Conservation (phyloP, 2,113 vertebrate genomes). For the Vimba vimba region DNA sequence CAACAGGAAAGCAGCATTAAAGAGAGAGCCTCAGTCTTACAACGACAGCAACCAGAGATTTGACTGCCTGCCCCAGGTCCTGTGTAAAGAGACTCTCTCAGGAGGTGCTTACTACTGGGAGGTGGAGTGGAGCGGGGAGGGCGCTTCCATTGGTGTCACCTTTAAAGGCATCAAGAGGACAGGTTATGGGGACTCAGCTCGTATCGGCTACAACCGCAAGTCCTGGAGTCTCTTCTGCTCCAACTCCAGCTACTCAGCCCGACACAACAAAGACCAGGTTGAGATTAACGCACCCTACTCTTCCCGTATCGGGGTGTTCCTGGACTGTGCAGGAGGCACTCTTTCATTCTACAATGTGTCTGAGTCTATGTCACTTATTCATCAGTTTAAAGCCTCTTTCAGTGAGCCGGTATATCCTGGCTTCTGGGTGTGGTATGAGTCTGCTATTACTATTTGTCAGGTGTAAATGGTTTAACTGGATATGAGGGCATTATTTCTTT, state of each 20-base stretch:
- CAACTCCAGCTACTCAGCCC: conserved; percentile 82
- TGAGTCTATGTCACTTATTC: conserved; percentile 78
- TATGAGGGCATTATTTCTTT: background rate
- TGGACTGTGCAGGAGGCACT: conserved; percentile 73
- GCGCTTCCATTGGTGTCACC: conserved; percentile 76
- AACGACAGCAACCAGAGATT: conserved; percentile 70
- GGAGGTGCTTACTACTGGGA: conserved; percentile 82
- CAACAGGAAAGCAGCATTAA: conserved; percentile 77
- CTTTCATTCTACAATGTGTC: conserved; percentile 79
- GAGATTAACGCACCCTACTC: conserved; percentile 74
- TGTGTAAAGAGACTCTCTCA: conserved; percentile 79
- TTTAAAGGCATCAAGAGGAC: conserved; percentile 82
- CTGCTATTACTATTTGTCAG: conserved; percentile 72
- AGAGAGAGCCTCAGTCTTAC: conserved; percentile 76
- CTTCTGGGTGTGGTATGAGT: conserved; percentile 87
- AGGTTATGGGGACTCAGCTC: conserved; percentile 79
- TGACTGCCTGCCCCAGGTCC: conserved; percentile 79
- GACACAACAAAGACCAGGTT: conserved; percentile 81
- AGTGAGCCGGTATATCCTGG: conserved; percentile 78
- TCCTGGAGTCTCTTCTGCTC: conserved; percentile 86
- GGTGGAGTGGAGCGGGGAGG: conserved; percentile 80
- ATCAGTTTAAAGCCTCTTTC: conserved; percentile 80
- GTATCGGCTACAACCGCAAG: conserved; percentile 84
- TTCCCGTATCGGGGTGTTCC: conserved; percentile 80
- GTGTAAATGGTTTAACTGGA: conserved; percentile 51